Percentiles rank a stretch among this genome's conserved stretches.
These are phyloP conservation scores for Rhizomys pruinosus DNA, from an alignment of 2,113 vertebrate genomes.

Conservation along the genomic window DNA sequence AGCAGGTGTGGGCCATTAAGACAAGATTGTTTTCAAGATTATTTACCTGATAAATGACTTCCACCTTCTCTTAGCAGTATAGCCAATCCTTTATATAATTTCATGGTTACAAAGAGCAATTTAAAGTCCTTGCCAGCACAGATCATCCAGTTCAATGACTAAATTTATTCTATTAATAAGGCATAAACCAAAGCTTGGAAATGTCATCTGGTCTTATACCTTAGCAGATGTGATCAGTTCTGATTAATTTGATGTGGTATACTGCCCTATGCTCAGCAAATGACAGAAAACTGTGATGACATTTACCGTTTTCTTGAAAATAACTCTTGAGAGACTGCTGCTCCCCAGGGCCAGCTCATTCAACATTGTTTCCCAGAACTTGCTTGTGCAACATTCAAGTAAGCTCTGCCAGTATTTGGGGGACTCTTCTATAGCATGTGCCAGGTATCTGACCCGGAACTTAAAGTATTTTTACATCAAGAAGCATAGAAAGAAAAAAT, in stretches of 20 bases:
- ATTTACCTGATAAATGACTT: slow-evolving; percentile 76
- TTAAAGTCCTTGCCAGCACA: slow-evolving; percentile 55
- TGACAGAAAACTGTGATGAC: background rate
- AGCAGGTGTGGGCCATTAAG: slow-evolving; percentile 58
- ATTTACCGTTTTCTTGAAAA: slow-evolving; percentile 60
- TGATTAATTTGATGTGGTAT: slow-evolving; percentile 50
- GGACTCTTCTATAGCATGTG: background rate
- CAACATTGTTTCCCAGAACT: slow-evolving; percentile 10
- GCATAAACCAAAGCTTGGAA: slow-evolving; percentile 44
- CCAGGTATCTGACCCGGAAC: background rate
- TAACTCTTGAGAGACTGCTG: slow-evolving; percentile 47
- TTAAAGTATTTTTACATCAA: background rate
- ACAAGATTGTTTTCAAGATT: slow-evolving; percentile 72
- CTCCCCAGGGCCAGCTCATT: background rate
- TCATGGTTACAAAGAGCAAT: slow-evolving; percentile 66
- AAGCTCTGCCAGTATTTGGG: background rate
- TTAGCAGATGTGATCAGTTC: slow-evolving; percentile 48
- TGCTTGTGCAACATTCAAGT: background rate
- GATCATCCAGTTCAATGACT: slow-evolving; percentile 65
- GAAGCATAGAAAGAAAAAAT: background rate
- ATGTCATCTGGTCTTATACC: slow-evolving; percentile 54
- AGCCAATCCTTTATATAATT: slow-evolving; percentile 71
- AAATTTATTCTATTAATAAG: slow-evolving; percentile 74
- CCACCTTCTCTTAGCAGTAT: slow-evolving; percentile 55
- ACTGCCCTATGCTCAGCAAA: slow-evolving; percentile 30